These are phyloP conservation scores for Thunnus albacares DNA, from an alignment of 2,797 vertebrate genomes.

Conservation along the genomic window DNA sequence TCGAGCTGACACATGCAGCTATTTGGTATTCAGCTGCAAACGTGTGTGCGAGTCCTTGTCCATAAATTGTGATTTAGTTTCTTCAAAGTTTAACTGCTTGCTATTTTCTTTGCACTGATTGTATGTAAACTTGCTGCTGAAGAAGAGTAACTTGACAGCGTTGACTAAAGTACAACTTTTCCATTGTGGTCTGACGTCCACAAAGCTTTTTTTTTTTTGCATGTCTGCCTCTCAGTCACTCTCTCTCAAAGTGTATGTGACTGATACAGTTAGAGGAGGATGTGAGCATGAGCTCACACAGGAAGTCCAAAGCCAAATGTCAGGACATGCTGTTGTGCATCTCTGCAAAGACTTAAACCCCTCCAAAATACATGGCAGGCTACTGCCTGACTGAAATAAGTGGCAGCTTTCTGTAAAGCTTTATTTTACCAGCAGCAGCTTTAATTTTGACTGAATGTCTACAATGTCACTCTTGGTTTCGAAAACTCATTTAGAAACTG, in stretches of 20 bases:
- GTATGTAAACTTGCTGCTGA: neutral
- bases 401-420: neutral
- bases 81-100: neutral
- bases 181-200: constrained; percentile 33
- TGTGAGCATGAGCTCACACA: constrained; percentile 65
- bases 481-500: too few species aligned
- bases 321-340: constrained; percentile 47
- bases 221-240: constrained; percentile 11
- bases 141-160: constrained; percentile 45
- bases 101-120: neutral
- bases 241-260: constrained; percentile 29
- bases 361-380: constrained; percentile 19
- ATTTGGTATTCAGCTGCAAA: neutral
- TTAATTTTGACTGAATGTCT: constrained; percentile 15
- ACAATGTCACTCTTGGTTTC: constrained; percentile 9
- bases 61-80: neutral
- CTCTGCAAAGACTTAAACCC: constrained; percentile 29
- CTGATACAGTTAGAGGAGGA: constrained; percentile 44
- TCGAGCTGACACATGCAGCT: neutral
- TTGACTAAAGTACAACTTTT: constrained; percentile 38
- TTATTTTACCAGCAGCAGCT: neutral
- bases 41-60: neutral
- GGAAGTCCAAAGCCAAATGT: constrained; percentile 73
- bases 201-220: constrained; percentile 29
- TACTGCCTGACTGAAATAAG: constrained; percentile 7